phyloP scores from a whole-genome alignment of 2,113 vertebrate species.

The Paedocypris sp. region DNA sequence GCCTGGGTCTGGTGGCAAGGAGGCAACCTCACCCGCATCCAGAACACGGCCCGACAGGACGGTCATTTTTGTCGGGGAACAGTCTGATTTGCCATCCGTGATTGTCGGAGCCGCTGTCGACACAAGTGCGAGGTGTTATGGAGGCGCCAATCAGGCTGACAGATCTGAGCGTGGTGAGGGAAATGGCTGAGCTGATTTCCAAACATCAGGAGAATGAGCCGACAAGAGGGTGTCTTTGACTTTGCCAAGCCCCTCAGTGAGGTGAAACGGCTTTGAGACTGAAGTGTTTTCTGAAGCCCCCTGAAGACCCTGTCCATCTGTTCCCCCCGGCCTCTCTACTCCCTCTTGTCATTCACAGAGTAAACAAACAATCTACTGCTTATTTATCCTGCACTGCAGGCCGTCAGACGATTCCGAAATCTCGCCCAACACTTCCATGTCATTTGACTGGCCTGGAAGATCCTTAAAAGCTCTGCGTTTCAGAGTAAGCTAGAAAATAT shows the following conservation, averaged over 20 bases:
- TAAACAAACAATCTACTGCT: conserved; percentile 39
- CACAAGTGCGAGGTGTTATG: conserved; percentile 28
- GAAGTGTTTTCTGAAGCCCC: conserved; percentile 39
- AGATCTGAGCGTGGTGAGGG: conserved; percentile 34
- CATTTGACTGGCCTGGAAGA: not conserved
- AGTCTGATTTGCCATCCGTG: conserved; percentile 46
- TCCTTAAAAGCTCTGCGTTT: too few relatives aligned
- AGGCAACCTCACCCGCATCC: conserved; percentile 45
- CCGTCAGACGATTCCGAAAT: conserved; percentile 23
- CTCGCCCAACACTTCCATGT: not conserved
- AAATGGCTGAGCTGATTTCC: conserved; percentile 28
- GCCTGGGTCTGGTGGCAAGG: conserved; percentile 33
- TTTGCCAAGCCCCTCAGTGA: conserved; percentile 26
- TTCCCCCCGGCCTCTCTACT: conserved; percentile 48
- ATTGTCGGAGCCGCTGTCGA: conserved; percentile 41
- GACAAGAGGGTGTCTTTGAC: conserved; percentile 22
- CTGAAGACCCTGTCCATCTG: conserved; percentile 52
- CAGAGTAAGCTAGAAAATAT: too few relatives aligned
- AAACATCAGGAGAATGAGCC: conserved; percentile 23
- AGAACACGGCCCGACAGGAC: conserved; percentile 41
- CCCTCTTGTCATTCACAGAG: conserved; percentile 41
- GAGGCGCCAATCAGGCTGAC: conserved; percentile 42
- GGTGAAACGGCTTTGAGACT: conserved; percentile 28
- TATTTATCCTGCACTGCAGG: conserved; percentile 37
- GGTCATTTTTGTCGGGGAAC: conserved; percentile 47